Base-by-base conservation (phyloP, 2,888 invertebrate genomes). In the Luffia ferchaultella region DNA sequence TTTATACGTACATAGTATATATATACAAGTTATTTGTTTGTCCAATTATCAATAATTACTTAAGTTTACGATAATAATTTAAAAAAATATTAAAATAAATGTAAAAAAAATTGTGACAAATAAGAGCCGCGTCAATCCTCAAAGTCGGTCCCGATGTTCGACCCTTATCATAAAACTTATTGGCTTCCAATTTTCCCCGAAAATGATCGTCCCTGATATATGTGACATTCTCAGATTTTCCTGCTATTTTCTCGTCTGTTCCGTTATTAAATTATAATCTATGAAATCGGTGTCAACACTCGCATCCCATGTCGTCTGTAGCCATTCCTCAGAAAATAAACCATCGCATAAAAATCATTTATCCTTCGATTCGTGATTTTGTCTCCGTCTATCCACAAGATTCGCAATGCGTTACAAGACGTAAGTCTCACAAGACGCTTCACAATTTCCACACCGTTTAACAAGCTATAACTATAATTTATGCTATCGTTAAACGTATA, bases 361-460 rank as follows among this genome's bases (percentile, higher is more conserved):
- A 30, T 30, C 30, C 30, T 12, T 3, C 30, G 30, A 12, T n/a
- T 30, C 30, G 30, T 12, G 30, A 30, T 30, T 3, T 12, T 12
- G 30, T 12, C 3, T 30, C 30, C 12, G 5, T 3, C 61, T 56
- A 56, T 60, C 60, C 64, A 55, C 61, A 65, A 62, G 60, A 62
- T 60, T 59, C 57, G 65, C 62, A n/a, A n/a, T n/a, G n/a, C n/a
- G n/a, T n/a, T n/a, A n/a, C n/a, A n/a, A n/a, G n/a, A n/a, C n/a
- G n/a, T n/a, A n/a, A n/a, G 65, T 66, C 73, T 72, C 71, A 67
- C 66, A 63, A 60, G 70, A 74, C 67, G 73, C 70, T 70, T 67
- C 65, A 68, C 61, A 63, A 63, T 71, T 79, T 79, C 78, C 72
- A 68, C 62, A 52, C 72, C 75, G 74, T 79, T 79, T 67, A 71